Base-by-base conservation (phyloP, 2,113 vertebrate genomes). In the Ancistrus triradiatus region DNA sequence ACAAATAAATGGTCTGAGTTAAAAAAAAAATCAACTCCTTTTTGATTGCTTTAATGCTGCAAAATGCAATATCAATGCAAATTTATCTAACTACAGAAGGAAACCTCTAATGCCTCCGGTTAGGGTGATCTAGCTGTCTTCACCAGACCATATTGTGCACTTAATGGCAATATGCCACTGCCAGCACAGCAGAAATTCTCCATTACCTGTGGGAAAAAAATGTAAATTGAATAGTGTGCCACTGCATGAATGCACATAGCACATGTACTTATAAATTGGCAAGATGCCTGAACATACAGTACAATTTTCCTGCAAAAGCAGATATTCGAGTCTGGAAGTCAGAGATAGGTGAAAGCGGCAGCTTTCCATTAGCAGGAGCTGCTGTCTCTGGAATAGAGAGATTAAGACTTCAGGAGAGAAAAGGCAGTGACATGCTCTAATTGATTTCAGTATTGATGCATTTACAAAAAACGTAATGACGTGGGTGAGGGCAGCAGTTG, bases 361-460 rank as follows among this genome's bases (percentile, higher is more conserved):
- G 52, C 15, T 24, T 57, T 66, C 33, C 11, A 50, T 49, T 57
- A 66, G 63, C 21, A 10, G 10, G 14, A 8, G 22, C n/a, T 58
- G 64, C 55, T 50, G 33, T 50, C 35, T 66, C 53, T 66, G 64
- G 64, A 17, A 50, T 27, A 6, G 53, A 6, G 17, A 66, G 53
- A 66, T 59, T 66, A 66, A 66, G 53, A 58, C 53, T 59, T 58
- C 46, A 59, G 44, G 53, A 24, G 13, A 35, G 7, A 22, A 59
- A 64, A 59, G 42, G 44, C 44, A 15, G 22, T 31, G 44, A 58
- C 53, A 38, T 49, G 53, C 55, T 59, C 33, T 66, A 66, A 58
- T 66, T 66, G 64, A 66, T 59, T 66, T 59, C 33, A 50, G 46
- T 44, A 59, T 58, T 14, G 35, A 59, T 59, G 44, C 8, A 14